A percentile compares a stretch with the other conserved stretches of the same genome.
Evolutionary conservation across 1,140 invertebrate genomes (phyloP).

Genomic region (Drosophila oshimai): DNA sequence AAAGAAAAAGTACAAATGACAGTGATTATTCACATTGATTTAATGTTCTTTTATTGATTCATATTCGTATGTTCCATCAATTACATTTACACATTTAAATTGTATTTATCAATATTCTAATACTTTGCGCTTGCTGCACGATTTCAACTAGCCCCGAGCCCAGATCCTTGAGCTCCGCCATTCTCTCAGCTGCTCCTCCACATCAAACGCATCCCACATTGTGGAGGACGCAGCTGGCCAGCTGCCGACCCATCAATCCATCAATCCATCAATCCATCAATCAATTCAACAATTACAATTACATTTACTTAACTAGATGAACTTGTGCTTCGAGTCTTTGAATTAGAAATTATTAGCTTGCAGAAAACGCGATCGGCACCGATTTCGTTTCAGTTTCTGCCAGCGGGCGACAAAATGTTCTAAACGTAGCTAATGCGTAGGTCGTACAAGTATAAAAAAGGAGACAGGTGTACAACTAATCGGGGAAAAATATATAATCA

Average conservation of each 20-base stretch:
- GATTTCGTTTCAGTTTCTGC: not conserved
- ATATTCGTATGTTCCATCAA: constrained; percentile 61
- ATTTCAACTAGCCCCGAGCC: constrained; percentile 54
- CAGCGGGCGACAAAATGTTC: constrained; percentile 12
- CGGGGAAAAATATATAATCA: constrained; percentile 74
- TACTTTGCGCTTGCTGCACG: constrained; percentile 70
- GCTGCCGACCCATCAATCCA: constrained; percentile 10
- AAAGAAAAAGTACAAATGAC: too few relatives aligned
- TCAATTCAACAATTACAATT: constrained; percentile 69
- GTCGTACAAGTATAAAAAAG: constrained; percentile 46
- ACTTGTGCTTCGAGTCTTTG: constrained; percentile 78
- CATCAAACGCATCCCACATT: not conserved
- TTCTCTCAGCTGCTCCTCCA: not conserved
- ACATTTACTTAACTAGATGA: constrained; percentile 66
- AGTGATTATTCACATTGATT: constrained; percentile 30
- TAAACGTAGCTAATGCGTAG: constrained; percentile 36
- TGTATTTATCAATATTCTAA: constrained; percentile 61
- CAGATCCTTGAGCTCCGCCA: constrained; percentile 4
- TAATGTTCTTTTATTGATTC: constrained; percentile 62
- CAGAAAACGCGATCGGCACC: not conserved
- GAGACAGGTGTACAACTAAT: constrained; percentile 34
- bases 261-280: too few relatives aligned
- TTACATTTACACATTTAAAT: constrained; percentile 77
- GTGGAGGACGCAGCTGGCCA: not conserved
- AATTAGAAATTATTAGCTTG: constrained; percentile 46